These are phyloP conservation scores for Cyprinus carpio DNA, from an alignment of 2,113 vertebrate species.

Conservation along the genomic window DNA sequence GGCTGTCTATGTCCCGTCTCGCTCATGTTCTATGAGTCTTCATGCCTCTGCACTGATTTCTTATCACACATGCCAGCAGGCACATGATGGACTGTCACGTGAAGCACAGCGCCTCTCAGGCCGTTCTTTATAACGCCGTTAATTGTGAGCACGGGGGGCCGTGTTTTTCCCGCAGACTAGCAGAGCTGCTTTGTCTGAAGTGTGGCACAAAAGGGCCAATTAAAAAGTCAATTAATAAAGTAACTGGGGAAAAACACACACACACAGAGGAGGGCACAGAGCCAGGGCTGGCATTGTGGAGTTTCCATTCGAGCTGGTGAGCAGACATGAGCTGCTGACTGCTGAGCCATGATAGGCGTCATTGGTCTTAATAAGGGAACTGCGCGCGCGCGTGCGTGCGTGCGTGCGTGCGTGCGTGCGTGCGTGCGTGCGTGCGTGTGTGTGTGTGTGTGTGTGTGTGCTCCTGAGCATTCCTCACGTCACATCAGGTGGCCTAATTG, in stretches of 20 bases:
- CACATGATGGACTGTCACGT: neutral
- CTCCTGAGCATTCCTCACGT: constrained; percentile 67
- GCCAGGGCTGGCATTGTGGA: neutral
- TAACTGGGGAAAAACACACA: neutral
- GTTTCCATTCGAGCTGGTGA: neutral
- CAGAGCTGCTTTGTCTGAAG: constrained; percentile 16
- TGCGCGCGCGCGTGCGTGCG: neutral
- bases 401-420: constrained; percentile 49
- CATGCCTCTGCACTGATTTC: constrained; percentile 3
- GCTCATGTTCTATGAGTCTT: neutral
- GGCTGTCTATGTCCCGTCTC: neutral
- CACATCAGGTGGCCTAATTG: constrained; percentile 74
- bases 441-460: constrained; percentile 41
- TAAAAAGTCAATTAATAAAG: constrained; percentile 41
- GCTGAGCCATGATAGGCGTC: constrained; percentile 58
- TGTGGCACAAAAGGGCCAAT: constrained; percentile 37
- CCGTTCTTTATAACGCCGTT: neutral
- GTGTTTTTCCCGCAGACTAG: constrained; percentile 7
- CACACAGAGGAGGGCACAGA: constrained; percentile 7
- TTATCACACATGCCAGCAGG: constrained; percentile 23
- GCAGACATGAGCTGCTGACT: neutral
- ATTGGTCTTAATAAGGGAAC: constrained; percentile 73
- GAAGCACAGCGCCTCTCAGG: neutral
- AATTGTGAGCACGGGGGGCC: neutral
- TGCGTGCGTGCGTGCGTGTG: constrained; percentile 26